Evolutionary conservation across 2,888 invertebrate species (phyloP).

Genomic region (Plusia festucae): DNA sequence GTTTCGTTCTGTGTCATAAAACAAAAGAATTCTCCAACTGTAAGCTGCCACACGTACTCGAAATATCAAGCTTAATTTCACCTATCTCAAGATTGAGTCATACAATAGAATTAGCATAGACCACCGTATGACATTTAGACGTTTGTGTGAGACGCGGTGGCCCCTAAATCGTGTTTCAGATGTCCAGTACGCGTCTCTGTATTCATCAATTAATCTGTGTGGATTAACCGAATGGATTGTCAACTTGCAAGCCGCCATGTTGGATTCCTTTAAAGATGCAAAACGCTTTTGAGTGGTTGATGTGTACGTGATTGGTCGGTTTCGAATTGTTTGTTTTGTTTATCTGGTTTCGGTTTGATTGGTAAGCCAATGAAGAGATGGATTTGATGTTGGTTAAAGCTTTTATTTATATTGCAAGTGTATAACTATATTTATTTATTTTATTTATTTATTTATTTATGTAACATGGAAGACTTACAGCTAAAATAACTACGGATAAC

Average conservation of each 20-base stretch:
- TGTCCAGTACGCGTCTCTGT: conserved; percentile 37
- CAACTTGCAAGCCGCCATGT: conserved; percentile 24
- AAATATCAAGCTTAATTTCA: not conserved
- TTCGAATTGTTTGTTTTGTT: not conserved
- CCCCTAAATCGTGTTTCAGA: conserved; percentile 43
- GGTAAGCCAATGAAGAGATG: no score
- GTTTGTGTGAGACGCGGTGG: conserved; percentile 6
- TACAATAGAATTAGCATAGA: conserved; percentile 28
- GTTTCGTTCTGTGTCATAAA: no score
- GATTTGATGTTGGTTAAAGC: not conserved
- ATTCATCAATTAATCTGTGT: conserved; percentile 50
- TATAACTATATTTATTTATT: no score
- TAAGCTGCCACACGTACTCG: not conserved
- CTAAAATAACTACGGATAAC: no score
- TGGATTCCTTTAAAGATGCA: conserved; percentile 30
- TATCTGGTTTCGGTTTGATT: no score
- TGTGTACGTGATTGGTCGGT: not conserved
- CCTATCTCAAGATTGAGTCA: conserved; percentile 10
- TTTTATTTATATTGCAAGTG: no score
- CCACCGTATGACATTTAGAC: conserved; percentile 6
- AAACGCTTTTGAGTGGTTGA: not conserved
- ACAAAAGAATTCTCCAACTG: not conserved
- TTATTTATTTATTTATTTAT: no score
- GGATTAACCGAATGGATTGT: conserved; percentile 47
- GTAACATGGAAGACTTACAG: no score